Evolutionary conservation across 2,113 vertebrate genomes (phyloP), one percentile per base, ranked within the genome.

Genomic region (Solea senegalensis): DNA sequence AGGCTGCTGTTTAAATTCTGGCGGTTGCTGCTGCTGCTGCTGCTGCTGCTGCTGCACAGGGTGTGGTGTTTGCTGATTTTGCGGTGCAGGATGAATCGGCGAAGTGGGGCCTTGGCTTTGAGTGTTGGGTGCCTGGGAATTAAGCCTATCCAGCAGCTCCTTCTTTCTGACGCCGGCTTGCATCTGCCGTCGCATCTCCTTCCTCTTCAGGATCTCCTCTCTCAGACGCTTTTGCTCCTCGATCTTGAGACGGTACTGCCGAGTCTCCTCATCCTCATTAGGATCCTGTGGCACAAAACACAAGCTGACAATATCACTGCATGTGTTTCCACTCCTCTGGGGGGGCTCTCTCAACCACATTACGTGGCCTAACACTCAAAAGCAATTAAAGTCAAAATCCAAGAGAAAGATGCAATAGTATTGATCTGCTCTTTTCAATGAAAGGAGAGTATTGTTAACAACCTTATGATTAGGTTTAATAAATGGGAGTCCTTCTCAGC

Each of bases 201-300:
- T 99, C 53, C 92, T 95, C 69, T 91, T 97, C 66, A 99, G 91
- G 67, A 99, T 97, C 91, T 98, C 96, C 80, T 98, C 96, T 45
- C 97, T 91, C 3, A 98, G 90, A 9, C 96, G 95, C 76, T 99
- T 99, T 91, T 99, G 98, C 72, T 99, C 96, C 65, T 98, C 98
- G 3, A 99, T 97, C 92, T 98, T 98, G 74, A 98, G 75, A 49
- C 97, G 95, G 68, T 98, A 99, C 65, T 96, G 86, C 53, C 96
- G 88, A 0, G 97, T 99, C 83, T 99, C 98, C 66, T 98, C 97
- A 7, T 99, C 97, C 80, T 98, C 97, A 0, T 98, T 92, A 0
- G 95, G 95, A 28, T 96, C 92, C 97, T 98, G 78, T 6, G 51
- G 44, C 15, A 69, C 8, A 86, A 65, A 81, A 71, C 39, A 81